phyloP scores from a whole-genome alignment of 2,113 vertebrate genomes.

The Taxidea taxus region DNA sequence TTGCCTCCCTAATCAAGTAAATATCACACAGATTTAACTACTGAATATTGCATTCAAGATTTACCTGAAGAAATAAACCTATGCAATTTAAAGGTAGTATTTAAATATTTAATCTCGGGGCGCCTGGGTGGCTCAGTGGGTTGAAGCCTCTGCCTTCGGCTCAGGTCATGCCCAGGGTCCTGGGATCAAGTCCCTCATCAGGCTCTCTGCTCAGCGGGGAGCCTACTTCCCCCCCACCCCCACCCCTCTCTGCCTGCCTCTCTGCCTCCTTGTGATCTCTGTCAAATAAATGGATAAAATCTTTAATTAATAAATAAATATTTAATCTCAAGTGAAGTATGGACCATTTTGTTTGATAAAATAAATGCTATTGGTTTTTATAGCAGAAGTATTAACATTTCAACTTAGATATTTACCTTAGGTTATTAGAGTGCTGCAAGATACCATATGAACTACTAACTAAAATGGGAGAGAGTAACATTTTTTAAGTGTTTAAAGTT shows the following conservation, averaged over 20 bases:
- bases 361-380: neutral
- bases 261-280: too few relatives aligned
- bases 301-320: too few relatives aligned
- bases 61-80: neutral
- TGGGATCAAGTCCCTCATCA: too few relatives aligned
- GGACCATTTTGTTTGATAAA: neutral
- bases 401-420: constrained; percentile 6
- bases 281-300: too few relatives aligned
- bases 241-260: too few relatives aligned
- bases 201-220: too few relatives aligned
- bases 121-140: too few relatives aligned
- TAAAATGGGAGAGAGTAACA: neutral
- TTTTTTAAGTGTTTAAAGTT: constrained; percentile 1
- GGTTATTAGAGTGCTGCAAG: neutral
- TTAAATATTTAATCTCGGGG: constrained; percentile 4
- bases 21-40: neutral
- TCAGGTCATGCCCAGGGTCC: too few relatives aligned
- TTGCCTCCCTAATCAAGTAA: neutral
- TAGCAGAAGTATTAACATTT: constrained; percentile 26
- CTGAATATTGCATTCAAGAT: neutral
- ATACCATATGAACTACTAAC: neutral
- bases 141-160: too few relatives aligned
- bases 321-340: neutral
- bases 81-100: neutral
- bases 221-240: too few relatives aligned